Evolutionary conservation across 2,888 invertebrate species (phyloP).

Genomic region (Pinctada fucata): DNA sequence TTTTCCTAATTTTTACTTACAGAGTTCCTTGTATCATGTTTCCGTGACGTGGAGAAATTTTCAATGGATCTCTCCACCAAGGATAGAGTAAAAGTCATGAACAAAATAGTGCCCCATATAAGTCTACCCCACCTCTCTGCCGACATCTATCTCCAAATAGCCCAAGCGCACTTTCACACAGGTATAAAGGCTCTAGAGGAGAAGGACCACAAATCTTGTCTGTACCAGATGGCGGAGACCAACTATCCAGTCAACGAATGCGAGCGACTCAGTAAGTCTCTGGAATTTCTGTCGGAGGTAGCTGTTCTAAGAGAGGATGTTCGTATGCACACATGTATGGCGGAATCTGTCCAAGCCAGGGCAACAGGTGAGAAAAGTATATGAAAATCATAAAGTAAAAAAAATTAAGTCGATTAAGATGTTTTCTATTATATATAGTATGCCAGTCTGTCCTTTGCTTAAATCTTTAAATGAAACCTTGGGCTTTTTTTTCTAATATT

Average conservation of each 20-base stretch:
- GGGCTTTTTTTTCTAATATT: no score
- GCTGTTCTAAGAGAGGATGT: constrained; percentile 45
- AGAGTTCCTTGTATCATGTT: no score
- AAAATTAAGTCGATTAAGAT: no score
- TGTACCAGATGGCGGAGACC: constrained; percentile 47
- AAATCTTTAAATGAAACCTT: no score
- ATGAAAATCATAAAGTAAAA: no score
- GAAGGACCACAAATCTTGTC: constrained; percentile 37
- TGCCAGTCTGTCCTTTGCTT: no score
- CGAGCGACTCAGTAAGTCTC: constrained; percentile 13
- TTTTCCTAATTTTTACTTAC: no score
- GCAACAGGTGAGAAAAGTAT: constrained; percentile 43
- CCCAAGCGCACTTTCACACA: constrained; percentile 30
- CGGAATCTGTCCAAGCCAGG: constrained; percentile 49
- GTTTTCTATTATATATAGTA: no score
- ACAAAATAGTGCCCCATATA: not conserved
- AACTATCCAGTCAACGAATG: constrained; percentile 49
- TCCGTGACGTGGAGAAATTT: no score
- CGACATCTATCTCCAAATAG: constrained; percentile 21
- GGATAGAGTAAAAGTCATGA: no score
- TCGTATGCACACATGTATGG: constrained; percentile 47
- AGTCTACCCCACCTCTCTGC: constrained; percentile 6
- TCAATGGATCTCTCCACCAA: no score
- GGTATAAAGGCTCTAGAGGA: constrained; percentile 30
- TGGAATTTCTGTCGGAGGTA: constrained; percentile 31